Conservation (phyloP, 2,888 invertebrate species). For the Hipparchia sbordonii region DNA sequence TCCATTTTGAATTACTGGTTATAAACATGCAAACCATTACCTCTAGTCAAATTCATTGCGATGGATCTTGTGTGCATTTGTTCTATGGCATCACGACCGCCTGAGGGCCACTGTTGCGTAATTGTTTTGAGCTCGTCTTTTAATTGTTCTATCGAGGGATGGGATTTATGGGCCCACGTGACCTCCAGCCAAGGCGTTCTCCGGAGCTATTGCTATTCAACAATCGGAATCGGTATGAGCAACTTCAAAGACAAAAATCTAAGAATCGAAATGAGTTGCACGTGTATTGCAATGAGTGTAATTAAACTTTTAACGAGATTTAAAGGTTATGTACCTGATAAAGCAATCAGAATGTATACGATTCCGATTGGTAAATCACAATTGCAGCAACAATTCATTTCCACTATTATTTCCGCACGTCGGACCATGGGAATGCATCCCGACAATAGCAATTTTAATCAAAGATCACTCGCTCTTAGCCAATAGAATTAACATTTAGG, state of each 20-base stretch:
- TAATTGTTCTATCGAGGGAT: constrained; percentile 81
- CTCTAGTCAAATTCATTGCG: not conserved
- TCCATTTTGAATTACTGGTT: not conserved
- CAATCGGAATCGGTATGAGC: constrained; percentile 6
- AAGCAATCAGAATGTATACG: constrained; percentile 14
- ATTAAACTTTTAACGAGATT: not conserved
- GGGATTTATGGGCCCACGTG: constrained; percentile 79
- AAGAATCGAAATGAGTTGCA: not conserved
- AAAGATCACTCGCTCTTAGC: constrained; percentile 62
- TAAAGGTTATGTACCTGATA: constrained; percentile 3
- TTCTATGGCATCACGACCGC: constrained; percentile 69
- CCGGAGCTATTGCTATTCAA: constrained; percentile 45
- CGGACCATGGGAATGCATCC: constrained; percentile 71
- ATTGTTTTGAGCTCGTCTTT: constrained; percentile 82
- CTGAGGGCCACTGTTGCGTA: constrained; percentile 76
- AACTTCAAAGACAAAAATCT: not conserved
- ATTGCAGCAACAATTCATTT: constrained; percentile 59
- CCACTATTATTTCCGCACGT: constrained; percentile 76
- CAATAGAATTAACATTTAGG: constrained; percentile 52
- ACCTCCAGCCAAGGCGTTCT: constrained; percentile 71
- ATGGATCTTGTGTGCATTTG: constrained; percentile 27
- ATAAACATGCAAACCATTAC: constrained; percentile 4
- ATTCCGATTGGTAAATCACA: constrained; percentile 25
- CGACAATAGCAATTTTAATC: constrained; percentile 69
- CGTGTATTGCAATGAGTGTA: not conserved